phyloP scores from a whole-genome alignment of 2,113 vertebrate genomes.

The Nothobranchius kuhntae region DNA sequence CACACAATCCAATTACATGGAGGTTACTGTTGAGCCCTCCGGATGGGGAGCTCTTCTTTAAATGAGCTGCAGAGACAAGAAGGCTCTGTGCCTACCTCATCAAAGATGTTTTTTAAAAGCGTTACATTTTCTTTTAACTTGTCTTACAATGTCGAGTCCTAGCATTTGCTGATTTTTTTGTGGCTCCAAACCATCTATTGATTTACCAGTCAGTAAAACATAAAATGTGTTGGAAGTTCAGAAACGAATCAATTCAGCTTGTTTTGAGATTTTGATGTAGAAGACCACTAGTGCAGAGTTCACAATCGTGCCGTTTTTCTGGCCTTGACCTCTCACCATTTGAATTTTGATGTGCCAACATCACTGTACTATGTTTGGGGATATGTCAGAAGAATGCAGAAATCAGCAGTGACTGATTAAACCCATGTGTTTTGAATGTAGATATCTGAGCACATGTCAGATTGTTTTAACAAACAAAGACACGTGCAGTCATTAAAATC shows the following conservation, averaged over 20 bases:
- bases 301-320: not conserved
- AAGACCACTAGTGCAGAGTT: not conserved
- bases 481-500: not conserved
- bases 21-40: conserved; percentile 47
- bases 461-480: not conserved
- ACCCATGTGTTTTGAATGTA: not conserved
- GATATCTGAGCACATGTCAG: not conserved
- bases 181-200: not conserved
- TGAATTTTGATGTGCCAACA: not conserved
- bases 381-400: not conserved
- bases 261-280: not conserved
- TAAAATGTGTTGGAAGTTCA: not conserved
- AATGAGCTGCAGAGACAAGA: conserved; percentile 38
- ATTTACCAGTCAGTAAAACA: not conserved
- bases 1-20: conserved; percentile 68
- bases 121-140: not conserved
- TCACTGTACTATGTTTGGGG: not conserved
- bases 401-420: not conserved
- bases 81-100: conserved; percentile 1
- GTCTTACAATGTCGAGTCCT: not conserved
- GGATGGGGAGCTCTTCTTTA: conserved; percentile 19
- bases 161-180: not conserved
- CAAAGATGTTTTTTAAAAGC: conserved; percentile 3
- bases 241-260: not conserved
- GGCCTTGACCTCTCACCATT: not conserved